Conservation (phyloP, 35 echinoderm and acorn worm species). For the Ophioderma brevispina region DNA sequence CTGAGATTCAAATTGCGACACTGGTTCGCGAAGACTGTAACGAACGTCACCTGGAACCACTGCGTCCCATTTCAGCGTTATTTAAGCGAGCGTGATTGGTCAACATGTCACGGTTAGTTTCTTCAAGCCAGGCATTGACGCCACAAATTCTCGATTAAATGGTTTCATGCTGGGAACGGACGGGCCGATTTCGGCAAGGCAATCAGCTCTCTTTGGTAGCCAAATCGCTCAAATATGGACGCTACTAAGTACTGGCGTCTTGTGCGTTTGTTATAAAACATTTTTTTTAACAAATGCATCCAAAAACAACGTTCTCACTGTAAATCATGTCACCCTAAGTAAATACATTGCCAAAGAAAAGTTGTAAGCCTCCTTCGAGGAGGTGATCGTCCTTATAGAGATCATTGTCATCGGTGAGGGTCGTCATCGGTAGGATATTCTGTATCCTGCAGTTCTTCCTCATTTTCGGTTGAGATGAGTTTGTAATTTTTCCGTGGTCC, state of each 20-base stretch:
- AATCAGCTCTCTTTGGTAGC: slow-evolving; percentile 23
- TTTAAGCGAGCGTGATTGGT: slow-evolving; percentile 78
- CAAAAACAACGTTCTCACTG: not conserved
- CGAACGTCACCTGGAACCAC: slow-evolving; percentile 64
- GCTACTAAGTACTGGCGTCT: slow-evolving; percentile 38
- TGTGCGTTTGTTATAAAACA: slow-evolving; percentile 43
- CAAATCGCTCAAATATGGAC: slow-evolving; percentile 34
- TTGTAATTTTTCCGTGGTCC: not conserved
- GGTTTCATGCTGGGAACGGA: not conserved
- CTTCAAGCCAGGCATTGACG: not conserved
- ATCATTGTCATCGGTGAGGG: not conserved
- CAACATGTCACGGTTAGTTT: slow-evolving; percentile 38
- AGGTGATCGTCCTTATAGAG: not conserved
- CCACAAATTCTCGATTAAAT: not conserved
- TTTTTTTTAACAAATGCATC: not conserved
- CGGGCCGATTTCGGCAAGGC: not conserved
- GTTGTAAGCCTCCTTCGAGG: not conserved
- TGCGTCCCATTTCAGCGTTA: slow-evolving; percentile 64
- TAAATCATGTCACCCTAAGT: not conserved
- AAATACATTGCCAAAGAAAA: not conserved
- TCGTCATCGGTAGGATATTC: not conserved
- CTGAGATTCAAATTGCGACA: slow-evolving; percentile 66
- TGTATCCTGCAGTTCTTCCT: not conserved
- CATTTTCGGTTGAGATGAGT: not conserved
- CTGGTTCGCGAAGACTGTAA: slow-evolving; percentile 64